phyloP scores from a whole-genome alignment of 2,797 vertebrate genomes.

The Bovichtus diacanthus region DNA sequence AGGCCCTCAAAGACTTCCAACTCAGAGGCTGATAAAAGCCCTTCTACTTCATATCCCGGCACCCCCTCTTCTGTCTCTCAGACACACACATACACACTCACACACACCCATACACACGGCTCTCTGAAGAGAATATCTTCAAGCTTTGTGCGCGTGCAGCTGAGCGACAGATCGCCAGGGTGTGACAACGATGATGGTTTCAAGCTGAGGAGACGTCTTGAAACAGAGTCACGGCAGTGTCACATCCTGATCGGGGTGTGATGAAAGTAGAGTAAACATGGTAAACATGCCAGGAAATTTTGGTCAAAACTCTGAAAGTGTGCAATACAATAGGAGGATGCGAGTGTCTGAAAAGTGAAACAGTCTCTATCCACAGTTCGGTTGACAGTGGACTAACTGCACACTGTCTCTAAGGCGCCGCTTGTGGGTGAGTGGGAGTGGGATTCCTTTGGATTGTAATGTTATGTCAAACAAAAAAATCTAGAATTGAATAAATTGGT shows the following conservation, averaged over 20 bases:
- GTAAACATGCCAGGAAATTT: slow-evolving; percentile 79
- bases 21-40: slow-evolving; percentile 87
- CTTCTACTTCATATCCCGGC: slow-evolving; percentile 80
- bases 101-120: slow-evolving; percentile 39
- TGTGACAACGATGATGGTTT: slow-evolving; percentile 82
- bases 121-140: slow-evolving; percentile 81
- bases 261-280: slow-evolving; percentile 82
- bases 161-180: slow-evolving; percentile 81
- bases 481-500: neutral
- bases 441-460: neutral
- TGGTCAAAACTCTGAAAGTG: slow-evolving; percentile 78
- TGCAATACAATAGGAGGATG: slow-evolving; percentile 63
- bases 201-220: slow-evolving; percentile 78
- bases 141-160: slow-evolving; percentile 71
- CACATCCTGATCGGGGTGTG: slow-evolving; percentile 71
- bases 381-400: slow-evolving; percentile 53
- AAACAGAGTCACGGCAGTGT: slow-evolving; percentile 76
- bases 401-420: slow-evolving; percentile 15
- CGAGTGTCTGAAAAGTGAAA: slow-evolving; percentile 52
- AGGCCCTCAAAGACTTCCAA: slow-evolving; percentile 87
- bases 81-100: slow-evolving; percentile 50
- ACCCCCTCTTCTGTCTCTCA: slow-evolving; percentile 68
- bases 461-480: slow-evolving; percentile 1
- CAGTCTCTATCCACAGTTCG: slow-evolving; percentile 47
- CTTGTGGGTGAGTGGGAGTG: slow-evolving; percentile 5